These are phyloP conservation scores for Zelostemma sp. DNA, from an alignment of 1,140 invertebrate genomes.

Conservation along the genomic window DNA sequence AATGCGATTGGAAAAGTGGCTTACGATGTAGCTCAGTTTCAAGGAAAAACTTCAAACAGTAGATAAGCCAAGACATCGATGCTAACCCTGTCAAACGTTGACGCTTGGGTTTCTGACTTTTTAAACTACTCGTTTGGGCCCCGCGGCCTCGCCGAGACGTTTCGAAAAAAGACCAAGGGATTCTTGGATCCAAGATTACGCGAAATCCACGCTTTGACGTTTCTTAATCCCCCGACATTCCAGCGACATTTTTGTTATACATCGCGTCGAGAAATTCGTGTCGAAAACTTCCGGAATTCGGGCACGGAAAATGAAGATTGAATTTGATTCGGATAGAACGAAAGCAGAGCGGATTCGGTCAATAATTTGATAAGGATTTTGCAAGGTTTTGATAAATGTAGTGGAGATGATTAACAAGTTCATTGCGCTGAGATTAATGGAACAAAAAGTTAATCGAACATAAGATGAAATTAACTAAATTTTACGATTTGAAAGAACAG, in stretches of 20 bases:
- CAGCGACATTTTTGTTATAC: not conserved
- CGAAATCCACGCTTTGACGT: constrained; percentile 5
- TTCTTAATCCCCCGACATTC: not conserved
- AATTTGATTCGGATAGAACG: too few relatives aligned
- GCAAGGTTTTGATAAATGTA: too few relatives aligned
- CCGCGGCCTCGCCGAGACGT: not conserved
- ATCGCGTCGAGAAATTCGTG: not conserved
- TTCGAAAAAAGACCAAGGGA: not conserved
- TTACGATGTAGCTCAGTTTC: not conserved
- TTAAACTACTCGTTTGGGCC: not conserved
- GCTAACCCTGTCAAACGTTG: constrained; percentile 1
- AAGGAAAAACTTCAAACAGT: not conserved
- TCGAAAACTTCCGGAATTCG: too few relatives aligned
- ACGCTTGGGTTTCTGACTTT: constrained; percentile 1
- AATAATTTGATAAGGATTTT: too few relatives aligned
- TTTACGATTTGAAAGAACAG: too few relatives aligned
- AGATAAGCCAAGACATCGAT: not conserved
- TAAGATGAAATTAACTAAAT: too few relatives aligned
- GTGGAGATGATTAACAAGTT: too few relatives aligned
- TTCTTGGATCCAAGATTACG: constrained; percentile 7
- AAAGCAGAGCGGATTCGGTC: too few relatives aligned
- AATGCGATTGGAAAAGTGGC: constrained; percentile 3
- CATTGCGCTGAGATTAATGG: too few relatives aligned
- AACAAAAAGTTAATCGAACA: too few relatives aligned
- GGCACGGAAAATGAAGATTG: too few relatives aligned